These are phyloP conservation scores for Gallinago paraguaiae DNA, from an alignment of 2,113 vertebrate genomes.

Conservation along the genomic window DNA sequence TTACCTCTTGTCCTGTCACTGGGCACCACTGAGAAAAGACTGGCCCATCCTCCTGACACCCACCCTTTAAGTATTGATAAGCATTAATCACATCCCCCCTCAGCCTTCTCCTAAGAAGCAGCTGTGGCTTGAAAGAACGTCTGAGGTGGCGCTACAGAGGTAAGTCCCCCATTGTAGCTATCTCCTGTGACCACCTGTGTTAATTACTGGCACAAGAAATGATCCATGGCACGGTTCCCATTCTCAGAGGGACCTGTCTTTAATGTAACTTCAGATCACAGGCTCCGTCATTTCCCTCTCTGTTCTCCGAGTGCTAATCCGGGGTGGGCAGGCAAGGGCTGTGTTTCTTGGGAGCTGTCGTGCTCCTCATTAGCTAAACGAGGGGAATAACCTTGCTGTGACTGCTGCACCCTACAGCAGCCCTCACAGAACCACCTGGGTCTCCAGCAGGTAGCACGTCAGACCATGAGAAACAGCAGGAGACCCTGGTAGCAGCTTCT, in stretches of 20 bases:
- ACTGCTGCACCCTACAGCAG: neutral
- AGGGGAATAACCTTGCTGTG: neutral
- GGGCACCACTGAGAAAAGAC: too few relatives aligned
- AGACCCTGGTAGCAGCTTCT: neutral
- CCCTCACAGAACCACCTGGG: rapidly evolving
- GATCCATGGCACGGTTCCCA: rapidly evolving
- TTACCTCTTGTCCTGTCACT: too few relatives aligned
- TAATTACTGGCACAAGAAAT: neutral
- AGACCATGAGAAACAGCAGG: neutral
- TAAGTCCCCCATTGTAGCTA: neutral
- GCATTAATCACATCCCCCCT: too few relatives aligned
- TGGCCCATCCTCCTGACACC: too few relatives aligned
- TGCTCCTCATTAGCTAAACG: neutral
- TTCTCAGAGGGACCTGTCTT: neutral
- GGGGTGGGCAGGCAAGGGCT: neutral
- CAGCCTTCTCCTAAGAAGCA: neutral
- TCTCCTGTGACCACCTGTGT: neutral
- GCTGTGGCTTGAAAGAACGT: neutral
- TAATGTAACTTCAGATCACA: neutral
- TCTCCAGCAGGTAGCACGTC: neutral
- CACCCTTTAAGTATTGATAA: too few relatives aligned
- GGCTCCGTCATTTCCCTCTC: neutral
- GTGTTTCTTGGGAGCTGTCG: neutral
- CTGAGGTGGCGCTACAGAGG: neutral
- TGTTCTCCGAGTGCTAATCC: rapidly evolving